phyloP scores from a whole-genome alignment of 2,888 invertebrate genomes.

The Hemistola chrysoprasaria region DNA sequence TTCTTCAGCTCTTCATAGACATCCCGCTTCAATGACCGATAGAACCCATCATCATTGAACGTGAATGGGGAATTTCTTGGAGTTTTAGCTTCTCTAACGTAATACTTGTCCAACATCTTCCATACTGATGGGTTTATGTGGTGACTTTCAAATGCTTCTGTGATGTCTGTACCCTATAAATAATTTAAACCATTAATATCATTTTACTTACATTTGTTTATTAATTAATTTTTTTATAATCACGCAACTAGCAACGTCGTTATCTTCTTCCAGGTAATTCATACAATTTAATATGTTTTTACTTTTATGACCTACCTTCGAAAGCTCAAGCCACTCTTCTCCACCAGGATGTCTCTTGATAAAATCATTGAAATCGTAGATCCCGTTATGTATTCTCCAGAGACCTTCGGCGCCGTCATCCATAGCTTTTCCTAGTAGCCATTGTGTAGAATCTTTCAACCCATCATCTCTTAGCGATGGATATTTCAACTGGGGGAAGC shows the following conservation, averaged over 20 bases:
- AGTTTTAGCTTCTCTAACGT: slow-evolving; percentile 82
- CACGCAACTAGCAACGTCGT: no score
- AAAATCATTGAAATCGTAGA: slow-evolving; percentile 94
- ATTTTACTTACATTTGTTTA: no score
- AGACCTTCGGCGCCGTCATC: slow-evolving; percentile 88
- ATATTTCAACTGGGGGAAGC: slow-evolving; percentile 75
- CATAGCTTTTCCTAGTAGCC: slow-evolving; percentile 84
- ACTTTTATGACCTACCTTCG: slow-evolving; percentile 74
- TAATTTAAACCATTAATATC: no score
- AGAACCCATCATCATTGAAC: slow-evolving; percentile 88
- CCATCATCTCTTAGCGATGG: slow-evolving; percentile 69
- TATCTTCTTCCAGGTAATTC: no score
- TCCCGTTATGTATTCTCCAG: slow-evolving; percentile 88
- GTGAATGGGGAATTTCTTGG: slow-evolving; percentile 88
- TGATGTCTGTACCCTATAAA: slow-evolving; percentile 87
- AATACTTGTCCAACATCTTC: slow-evolving; percentile 51
- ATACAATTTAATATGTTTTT: background rate
- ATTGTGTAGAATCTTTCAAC: slow-evolving; percentile 64
- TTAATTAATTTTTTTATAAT: no score
- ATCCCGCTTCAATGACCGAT: slow-evolving; percentile 84
- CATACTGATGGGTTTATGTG: slow-evolving; percentile 84
- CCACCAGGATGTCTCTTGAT: slow-evolving; percentile 93
- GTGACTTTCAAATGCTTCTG: slow-evolving; percentile 89
- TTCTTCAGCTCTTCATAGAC: slow-evolving; percentile 80
- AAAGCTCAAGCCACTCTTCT: slow-evolving; percentile 86